phyloP scores from a whole-genome alignment of 2,797 vertebrate species.

The Tangara arthus region DNA sequence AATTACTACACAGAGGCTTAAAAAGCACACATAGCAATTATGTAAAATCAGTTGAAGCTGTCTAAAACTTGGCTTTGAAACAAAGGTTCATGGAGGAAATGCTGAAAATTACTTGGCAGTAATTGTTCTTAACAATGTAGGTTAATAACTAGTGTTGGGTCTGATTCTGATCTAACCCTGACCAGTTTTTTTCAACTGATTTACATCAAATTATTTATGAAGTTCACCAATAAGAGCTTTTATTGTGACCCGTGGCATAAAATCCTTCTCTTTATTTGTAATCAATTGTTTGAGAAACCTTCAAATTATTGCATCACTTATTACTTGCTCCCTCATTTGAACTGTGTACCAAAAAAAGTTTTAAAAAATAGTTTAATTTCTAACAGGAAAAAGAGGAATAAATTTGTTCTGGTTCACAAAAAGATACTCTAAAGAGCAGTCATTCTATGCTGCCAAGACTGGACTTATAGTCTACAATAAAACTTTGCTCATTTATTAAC shows the following conservation, averaged over 20 bases:
- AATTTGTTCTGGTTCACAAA: background rate
- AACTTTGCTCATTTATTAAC: background rate
- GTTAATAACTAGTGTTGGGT: background rate
- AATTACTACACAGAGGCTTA: background rate
- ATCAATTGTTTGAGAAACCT: background rate
- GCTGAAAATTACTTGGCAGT: constrained; percentile 15
- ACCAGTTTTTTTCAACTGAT: background rate
- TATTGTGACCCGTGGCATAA: background rate
- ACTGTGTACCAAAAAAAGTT: background rate
- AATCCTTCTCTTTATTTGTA: background rate
- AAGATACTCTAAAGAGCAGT: background rate
- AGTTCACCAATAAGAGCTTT: background rate
- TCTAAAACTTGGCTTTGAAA: constrained; percentile 49
- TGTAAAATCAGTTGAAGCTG: background rate
- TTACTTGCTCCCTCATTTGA: background rate
- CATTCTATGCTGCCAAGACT: background rate
- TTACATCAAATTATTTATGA: background rate
- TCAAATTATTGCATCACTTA: background rate
- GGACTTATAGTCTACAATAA: background rate
- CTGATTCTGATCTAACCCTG: background rate
- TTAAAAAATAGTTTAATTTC: background rate
- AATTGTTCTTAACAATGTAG: constrained; percentile 8
- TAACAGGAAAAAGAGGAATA: background rate
- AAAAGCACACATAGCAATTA: background rate
- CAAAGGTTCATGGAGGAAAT: constrained; percentile 7